phyloP scores from a whole-genome alignment of 2,888 invertebrate species.

The Rotaria sp. region DNA sequence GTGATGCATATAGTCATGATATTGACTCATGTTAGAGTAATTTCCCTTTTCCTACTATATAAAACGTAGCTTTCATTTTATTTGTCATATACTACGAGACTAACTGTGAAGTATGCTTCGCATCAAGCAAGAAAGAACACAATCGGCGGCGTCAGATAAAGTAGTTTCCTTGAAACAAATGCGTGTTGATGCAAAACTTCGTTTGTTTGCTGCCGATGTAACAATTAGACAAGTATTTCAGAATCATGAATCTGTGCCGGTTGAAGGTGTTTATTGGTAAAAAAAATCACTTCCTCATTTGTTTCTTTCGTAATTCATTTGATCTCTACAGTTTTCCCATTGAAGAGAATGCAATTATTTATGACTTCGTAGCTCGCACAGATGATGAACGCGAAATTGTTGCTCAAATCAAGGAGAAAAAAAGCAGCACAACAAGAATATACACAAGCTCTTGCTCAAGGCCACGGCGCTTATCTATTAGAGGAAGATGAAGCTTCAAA shows the following conservation, averaged over 20 bases:
- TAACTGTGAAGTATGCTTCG: background rate
- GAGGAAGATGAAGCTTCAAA: background rate
- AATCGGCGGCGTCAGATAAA: background rate
- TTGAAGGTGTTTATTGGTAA: background rate
- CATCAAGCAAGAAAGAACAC: background rate
- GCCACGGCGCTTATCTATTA: background rate
- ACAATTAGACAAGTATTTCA: background rate
- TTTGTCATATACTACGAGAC: background rate
- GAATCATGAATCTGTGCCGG: background rate
- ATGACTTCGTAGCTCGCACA: background rate
- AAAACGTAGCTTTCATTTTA: too few species aligned
- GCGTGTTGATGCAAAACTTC: background rate
- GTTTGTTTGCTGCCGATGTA: background rate
- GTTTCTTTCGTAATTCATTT: too few species aligned
- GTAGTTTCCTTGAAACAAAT: background rate
- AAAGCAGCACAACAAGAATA: background rate
- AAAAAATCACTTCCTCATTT: background rate
- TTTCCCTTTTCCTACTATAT: too few species aligned
- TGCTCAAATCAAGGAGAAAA: background rate
- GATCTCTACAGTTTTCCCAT: background rate
- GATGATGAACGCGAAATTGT: background rate
- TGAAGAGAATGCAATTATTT: background rate
- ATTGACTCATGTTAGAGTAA: too few species aligned
- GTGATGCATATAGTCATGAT: too few species aligned
- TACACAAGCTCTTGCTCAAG: background rate